Base-by-base conservation (phyloP, 2,113 vertebrate genomes). In the Strigops habroptila region DNA sequence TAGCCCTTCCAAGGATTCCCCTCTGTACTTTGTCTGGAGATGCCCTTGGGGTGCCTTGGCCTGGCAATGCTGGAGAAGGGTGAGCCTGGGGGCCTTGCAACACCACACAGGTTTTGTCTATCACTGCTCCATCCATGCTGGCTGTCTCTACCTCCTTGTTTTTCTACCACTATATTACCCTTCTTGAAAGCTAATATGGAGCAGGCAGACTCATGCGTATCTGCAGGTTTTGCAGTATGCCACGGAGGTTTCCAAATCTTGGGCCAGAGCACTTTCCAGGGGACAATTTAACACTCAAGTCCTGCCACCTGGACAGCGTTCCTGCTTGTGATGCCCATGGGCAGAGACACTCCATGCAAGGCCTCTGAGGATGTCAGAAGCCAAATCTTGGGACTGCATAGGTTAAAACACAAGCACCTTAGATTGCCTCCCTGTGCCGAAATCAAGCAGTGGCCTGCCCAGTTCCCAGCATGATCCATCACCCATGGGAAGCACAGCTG, bases 101-200 rank as follows among this genome's bases (percentile, higher is more conserved):
- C 14, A 9, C 0, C 0, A 1, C 48, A 35, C 3, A 4, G 4
- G 22, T 55, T 64, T 51, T 51, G 4, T 24, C 39, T 37, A 0
- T 31, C 35, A 59, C 18, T 1, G 0, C 18, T 76, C 48, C 57
- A 41, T 6, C 67, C 21, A 51, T 37, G 31, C 46, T 23, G 8
- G 6, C 46, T 88, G 27, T 22, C 59, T 90, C 71, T 76, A 28
- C 16, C 49, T 57, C 60, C 37, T 33, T 46, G 10, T 7, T 48
- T 33, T 90, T 24, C 41, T 70, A 11, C 28, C 0, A 0, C 17
- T 74, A 33, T 53, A 59, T 52, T n/a, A 41, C 10, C 22, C 15
- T 59, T 52, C 53, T 35, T 59, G 53, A 41, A 88, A 74, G n/a
- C 43, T 22, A 53, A 9, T 6, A 18, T 3, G 9, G 51, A 49